Evolutionary conservation across 2,113 vertebrate genomes (phyloP), one percentile per base, ranked within the genome.

Genomic region (Alethe diademata): DNA sequence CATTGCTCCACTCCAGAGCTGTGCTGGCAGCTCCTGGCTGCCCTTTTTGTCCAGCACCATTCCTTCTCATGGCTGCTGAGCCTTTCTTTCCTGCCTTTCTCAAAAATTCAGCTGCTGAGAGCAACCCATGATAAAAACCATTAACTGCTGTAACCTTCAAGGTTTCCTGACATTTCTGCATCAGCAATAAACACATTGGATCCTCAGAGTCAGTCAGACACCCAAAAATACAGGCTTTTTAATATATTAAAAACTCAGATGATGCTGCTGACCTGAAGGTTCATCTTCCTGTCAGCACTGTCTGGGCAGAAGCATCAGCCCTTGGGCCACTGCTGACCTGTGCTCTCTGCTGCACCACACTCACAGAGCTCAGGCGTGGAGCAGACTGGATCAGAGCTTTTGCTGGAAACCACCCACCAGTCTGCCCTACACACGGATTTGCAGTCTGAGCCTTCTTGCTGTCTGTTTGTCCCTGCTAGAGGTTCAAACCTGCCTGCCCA

Each of bases 1-100:
- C 0, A 1, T 19, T 50, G 35, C 18, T 58, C 22, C 6, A 10
- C 12, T 10, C n/a, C 9, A 12, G 35, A 26, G 54, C 70, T 65
- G 70, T 61, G 65, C 60, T 66, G 65, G 86, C 50, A 78, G 47
- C 40, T 78, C 56, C 83, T 82, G 29, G 13, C 53, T 83, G 36
- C 35, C 25, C 67, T 75, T 50, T 82, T 48, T 61, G 35, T 51
- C 71, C 66, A 43, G 57, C 35, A 75, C 23, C n/a, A 33, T 47
- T 67, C 17, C 9, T 38, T 47, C 81, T 54, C 0, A 0, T 40
- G 38, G 33, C 76, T 87, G 54, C 69, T 12, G 20, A 78, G 54
- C 23, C 33, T 69, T 90, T 36, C 29, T 78, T 16, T 67, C 48
- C 13, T 8, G 15, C 26, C 9, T 22, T n/a, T 47, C 26, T 89